Conservation (phyloP, 1,140 invertebrate genomes). For the Brachionus plicatilis region DNA sequence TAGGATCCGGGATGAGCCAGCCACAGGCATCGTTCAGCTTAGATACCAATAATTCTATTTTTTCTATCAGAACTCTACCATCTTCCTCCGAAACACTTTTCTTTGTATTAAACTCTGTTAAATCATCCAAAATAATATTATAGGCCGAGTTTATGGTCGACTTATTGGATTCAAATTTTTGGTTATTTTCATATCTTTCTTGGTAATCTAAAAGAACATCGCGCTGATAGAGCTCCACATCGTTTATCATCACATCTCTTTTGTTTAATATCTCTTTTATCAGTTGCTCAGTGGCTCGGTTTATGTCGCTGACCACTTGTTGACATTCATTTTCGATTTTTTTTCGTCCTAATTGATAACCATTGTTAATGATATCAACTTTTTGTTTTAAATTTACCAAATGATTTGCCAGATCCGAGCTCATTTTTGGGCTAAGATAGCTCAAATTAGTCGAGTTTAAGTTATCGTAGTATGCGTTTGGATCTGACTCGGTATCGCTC, state of each 20-base stretch:
- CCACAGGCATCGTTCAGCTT: neutral
- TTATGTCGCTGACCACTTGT: neutral
- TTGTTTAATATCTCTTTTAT: neutral
- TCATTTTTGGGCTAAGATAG: neutral
- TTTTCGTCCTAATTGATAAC: neutral
- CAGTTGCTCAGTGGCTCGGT: neutral
- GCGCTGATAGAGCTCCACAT: neutral
- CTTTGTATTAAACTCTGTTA: neutral
- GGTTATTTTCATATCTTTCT: neutral
- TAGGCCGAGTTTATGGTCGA: neutral
- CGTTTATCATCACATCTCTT: neutral
- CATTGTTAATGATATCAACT: constrained; percentile 5
- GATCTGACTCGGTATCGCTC: neutral
- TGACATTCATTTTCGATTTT: neutral
- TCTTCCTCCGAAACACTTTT: neutral
- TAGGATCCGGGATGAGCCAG: neutral
- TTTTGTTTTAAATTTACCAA: constrained; percentile 7
- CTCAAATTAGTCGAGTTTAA: neutral
- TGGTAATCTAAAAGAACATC: neutral
- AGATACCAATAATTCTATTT: neutral
- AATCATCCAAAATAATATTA: neutral
- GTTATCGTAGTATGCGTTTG: neutral
- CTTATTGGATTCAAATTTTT: neutral
- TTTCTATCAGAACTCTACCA: neutral
- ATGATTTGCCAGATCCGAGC: neutral